These are phyloP conservation scores for Aramus guarauna DNA, from an alignment of 2,113 vertebrate genomes.

Conservation along the genomic window DNA sequence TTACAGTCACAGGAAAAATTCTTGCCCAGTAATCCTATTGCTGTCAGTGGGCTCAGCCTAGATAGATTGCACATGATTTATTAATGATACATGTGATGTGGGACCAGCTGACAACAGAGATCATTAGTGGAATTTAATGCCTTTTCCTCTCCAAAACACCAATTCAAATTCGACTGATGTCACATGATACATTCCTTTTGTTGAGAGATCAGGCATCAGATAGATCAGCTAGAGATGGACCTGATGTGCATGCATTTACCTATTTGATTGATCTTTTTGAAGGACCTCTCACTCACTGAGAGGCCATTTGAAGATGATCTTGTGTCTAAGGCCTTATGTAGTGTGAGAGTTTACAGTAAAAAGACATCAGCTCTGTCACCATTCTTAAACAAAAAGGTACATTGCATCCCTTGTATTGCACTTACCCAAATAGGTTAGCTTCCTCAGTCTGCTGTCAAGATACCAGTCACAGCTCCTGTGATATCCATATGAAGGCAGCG, in stretches of 20 bases:
- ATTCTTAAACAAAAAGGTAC: background rate
- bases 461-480: constrained; percentile 74
- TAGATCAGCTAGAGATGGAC: background rate
- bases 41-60: background rate
- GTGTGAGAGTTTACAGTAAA: background rate
- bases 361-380: background rate
- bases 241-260: background rate
- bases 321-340: background rate
- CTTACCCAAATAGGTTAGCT: constrained; percentile 75
- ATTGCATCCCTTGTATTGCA: background rate
- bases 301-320: background rate
- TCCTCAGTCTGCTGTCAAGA: constrained; percentile 20
- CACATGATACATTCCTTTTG: background rate
- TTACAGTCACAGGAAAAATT: background rate
- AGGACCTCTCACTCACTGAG: background rate
- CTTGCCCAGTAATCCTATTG: background rate
- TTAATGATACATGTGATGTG: background rate
- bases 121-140: background rate
- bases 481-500: background rate
- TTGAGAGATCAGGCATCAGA: background rate
- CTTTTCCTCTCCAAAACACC: background rate
- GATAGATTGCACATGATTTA: background rate
- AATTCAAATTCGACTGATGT: background rate
- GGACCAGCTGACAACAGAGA: background rate
- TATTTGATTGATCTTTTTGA: background rate